Evolutionary conservation across 2,888 invertebrate genomes (phyloP).

Genomic region (Hydropsyche betteni): DNA sequence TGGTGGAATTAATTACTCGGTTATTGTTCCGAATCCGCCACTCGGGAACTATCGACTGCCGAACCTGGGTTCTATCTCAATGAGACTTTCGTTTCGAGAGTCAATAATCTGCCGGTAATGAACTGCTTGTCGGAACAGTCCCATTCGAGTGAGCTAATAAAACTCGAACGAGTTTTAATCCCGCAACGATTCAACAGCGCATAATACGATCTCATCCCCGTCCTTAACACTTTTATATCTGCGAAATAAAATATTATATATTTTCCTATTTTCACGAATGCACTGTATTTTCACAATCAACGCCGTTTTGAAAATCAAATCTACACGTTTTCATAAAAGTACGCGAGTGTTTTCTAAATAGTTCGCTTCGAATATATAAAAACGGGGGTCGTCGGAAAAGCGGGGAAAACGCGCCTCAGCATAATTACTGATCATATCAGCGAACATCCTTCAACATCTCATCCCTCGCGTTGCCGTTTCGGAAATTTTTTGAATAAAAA

Average conservation of each 20-base stretch:
- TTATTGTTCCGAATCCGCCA: slow-evolving; percentile 41
- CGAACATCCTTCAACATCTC: slow-evolving; percentile 5
- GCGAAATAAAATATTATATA: too few species aligned
- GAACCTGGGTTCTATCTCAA: slow-evolving; percentile 14
- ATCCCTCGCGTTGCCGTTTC: not conserved
- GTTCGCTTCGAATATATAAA: too few species aligned
- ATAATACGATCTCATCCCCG: not conserved
- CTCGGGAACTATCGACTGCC: slow-evolving; percentile 45
- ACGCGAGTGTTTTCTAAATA: too few species aligned
- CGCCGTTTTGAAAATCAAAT: too few species aligned
- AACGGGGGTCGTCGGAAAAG: too few species aligned
- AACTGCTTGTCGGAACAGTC: slow-evolving; percentile 19
- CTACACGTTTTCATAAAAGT: too few species aligned
- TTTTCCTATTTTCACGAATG: too few species aligned
- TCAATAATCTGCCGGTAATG: slow-evolving; percentile 42
- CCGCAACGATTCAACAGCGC: not conserved
- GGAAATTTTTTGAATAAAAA: not conserved
- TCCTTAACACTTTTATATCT: too few species aligned
- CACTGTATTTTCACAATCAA: too few species aligned
- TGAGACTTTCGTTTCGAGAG: slow-evolving; percentile 37
- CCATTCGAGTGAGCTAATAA: slow-evolving; percentile 40
- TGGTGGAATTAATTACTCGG: slow-evolving; percentile 43
- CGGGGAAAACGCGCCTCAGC: slow-evolving; percentile 5
- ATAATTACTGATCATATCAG: slow-evolving; percentile 34
- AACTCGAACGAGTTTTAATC: slow-evolving; percentile 23